Evolutionary conservation across 2,888 invertebrate genomes (phyloP), one percentile per base, ranked within the genome.

Genomic region (Limulus polyphemus): DNA sequence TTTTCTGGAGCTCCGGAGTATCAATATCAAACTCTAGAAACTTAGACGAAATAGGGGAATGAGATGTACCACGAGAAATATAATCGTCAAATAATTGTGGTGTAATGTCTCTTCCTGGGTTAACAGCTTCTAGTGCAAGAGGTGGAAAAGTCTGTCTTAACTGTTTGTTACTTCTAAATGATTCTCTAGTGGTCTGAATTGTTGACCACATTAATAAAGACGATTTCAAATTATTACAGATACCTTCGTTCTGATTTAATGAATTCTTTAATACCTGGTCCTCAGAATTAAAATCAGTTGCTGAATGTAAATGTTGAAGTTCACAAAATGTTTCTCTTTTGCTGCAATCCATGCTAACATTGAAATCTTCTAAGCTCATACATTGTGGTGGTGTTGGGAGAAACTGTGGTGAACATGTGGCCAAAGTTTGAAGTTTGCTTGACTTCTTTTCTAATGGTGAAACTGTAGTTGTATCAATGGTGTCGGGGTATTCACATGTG

Each of bases 1-100:
- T 76, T 62, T 75, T 75, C 62, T 75, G 75, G 16, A 75, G 68
- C 57, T 67, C 56, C 7, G 56, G 11, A 10, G 47, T 47, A 32
- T 7, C 7, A 2, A 32, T 32, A 32, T 32, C 32, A 32, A 32
- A 32, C 32, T 32, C 32, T 32, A 32, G 32, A 32, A 32, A 32
- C 32, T 32, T 32, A 2, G 32, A 7, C 4, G 56, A 17, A 12
- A 32, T 46, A 56, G 10, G 62, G 17, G 14, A 16, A 10, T 52
- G 52, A 9, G 52, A 52, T 16, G 52, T 52, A 10, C 17, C 17
- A n/a, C 7, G 32, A 32, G 32, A 32, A 32, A 32, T 32, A 48
- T 48, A 16, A 47, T 57, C 13, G 12, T 11, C n/a, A n/a, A 47
- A 10, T 60, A 56, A 16, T 11, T 61, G 47, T 9, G 55, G 13